Base-by-base conservation (phyloP, 2,888 invertebrate species). In the Mythimna pallens region DNA sequence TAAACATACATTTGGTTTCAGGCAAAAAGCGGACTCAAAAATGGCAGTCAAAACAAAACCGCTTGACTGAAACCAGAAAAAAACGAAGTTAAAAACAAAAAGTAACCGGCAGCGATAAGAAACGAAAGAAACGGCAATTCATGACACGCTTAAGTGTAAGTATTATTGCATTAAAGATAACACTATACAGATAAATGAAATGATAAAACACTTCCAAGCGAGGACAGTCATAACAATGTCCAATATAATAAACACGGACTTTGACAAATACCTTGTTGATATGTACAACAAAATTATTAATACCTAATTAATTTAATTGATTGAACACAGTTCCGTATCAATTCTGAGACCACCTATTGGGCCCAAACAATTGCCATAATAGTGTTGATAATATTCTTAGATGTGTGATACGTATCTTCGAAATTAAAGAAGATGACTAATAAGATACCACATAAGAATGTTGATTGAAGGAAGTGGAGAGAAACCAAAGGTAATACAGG, bases 141-240 rank as follows among this genome's bases (percentile, higher is more conserved):
- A 76, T 55, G 63, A 61, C 64, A 64, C 54, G 47, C 47, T 4
- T 62, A 70, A 34, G 47, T 40, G 6, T 62, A 70, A 34, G 25
- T 76, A 63, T 70, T n/a, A 43, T 12, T 65, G 40, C 20, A 72
- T 43, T 58, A 65, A 30, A n/a, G 65, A 78, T 69, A 75, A 68
- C 25, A 65, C 7, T 6, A 34, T 14, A 55, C 14, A 61, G 22
- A 57, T 81, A 65, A 58, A 55, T 65, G 12, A 47, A 43, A 43
- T 43, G 65, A 25, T 65, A 34, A 75, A 65, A 66, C 54, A 69
- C 52, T 66, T 43, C n/a, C 4, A 50, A 43, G 36, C 5, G 5
- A 58, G 59, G 9, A 69, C 69, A 75, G 81, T 65, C 76, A 81
- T 43, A 78, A 81, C 76, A 81, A 73, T 30, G 3, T 30, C 30